Evolutionary conservation across 2,797 vertebrate genomes (phyloP), one percentile per base, ranked within the genome.

Genomic region (Sebastes hopkinsi): DNA sequence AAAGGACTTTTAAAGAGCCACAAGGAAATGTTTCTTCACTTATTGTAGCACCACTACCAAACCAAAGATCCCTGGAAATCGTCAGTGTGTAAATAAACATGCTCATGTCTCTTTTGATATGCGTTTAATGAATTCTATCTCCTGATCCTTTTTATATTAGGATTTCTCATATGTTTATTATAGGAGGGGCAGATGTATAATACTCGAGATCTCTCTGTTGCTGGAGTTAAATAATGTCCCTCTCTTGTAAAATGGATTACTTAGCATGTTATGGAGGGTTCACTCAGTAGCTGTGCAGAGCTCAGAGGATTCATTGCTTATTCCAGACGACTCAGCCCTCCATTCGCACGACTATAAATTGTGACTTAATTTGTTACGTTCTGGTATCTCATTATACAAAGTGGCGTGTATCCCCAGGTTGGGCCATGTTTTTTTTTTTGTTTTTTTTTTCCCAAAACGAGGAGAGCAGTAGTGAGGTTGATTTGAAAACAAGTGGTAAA

Each of bases 331-430:
- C 81, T 75, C 79, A 6, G 72, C 54, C 25, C 67, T 78, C 46
- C 12, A 11, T 55, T 61, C 4, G 16, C 64, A 29, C 29, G 1
- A 59, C 79, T 9, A 50, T 88, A 87, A 87, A 87, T 77, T 74
- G 61, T 79, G 67, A 46, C 75, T 61, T 87, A 5, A 78, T 82
- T 89, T 81, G 75, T 85, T 80, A 58, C 30, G 5, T 85, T 77
- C 56, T 71, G 78, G 54, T 77, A 7, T 71, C 67, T 89, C 77
- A 79, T 92, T 83, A 87, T 32, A 73, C 61, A 79, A 88, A 89
- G 77, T 89, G 79, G 67, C 13, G 13, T 79, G 46, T 82, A 78
- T 73, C 32, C 59, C 6, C 36, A 30, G 54, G 22, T 67, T 12
- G 3, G 30, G 5, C 61, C 18, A n/a, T 6, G 64, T 20, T 36